Conservation (phyloP, 1,140 invertebrate species). For the Leptopilina boulardi region DNA sequence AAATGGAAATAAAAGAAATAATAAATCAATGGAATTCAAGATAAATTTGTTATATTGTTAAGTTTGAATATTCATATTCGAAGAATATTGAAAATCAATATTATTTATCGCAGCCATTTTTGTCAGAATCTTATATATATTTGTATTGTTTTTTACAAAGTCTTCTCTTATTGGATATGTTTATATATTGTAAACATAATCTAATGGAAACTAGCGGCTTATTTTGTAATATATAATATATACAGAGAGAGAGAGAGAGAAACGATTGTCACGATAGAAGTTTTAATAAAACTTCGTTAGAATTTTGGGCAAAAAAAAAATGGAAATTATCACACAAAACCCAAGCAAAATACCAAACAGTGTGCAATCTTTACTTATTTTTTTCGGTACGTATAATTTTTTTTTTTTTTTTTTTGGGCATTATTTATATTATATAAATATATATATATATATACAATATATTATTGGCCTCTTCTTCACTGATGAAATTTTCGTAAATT, state of each 20-base stretch:
- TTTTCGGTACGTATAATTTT: constrained; percentile 45
- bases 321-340: constrained; percentile 23
- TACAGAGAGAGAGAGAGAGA: not conserved
- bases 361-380: constrained; percentile 21
- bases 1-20: too few species aligned
- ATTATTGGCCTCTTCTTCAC: constrained; percentile 34
- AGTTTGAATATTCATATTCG: not conserved
- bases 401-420: constrained; percentile 61
- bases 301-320: not conserved
- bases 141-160: constrained; percentile 13
- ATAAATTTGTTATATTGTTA: constrained; percentile 21
- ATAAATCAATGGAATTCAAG: too few species aligned
- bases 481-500: constrained; percentile 36
- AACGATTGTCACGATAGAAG: too few species aligned
- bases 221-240: constrained; percentile 14
- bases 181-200: constrained; percentile 66
- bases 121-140: not conserved
- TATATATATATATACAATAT: not conserved
- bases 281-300: not conserved
- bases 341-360: constrained; percentile 13
- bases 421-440: constrained; percentile 51
- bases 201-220: constrained; percentile 49
- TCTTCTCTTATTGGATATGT: constrained; percentile 57
- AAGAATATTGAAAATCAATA: not conserved
- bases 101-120: not conserved